A percentile compares a stretch with the other conserved stretches of the same genome.
These are phyloP conservation scores for Dysmachus trigonus DNA, from an alignment of 2,888 invertebrate species.

Conservation along the genomic window DNA sequence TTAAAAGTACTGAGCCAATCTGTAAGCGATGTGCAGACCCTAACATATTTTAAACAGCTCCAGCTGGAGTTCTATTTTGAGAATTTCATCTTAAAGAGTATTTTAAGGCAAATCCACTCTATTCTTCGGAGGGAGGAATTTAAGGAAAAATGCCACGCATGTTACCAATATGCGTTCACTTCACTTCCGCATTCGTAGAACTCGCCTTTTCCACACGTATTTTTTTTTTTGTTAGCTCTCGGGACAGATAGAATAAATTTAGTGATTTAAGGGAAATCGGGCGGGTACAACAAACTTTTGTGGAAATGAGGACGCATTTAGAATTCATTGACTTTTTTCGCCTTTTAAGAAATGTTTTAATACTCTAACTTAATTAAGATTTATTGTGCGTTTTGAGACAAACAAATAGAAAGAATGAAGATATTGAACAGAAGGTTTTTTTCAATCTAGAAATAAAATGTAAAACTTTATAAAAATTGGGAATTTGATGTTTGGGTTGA, in stretches of 20 bases:
- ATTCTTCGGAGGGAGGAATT: background rate
- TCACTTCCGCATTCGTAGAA: background rate
- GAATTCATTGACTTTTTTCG: background rate
- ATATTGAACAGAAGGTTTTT: too few species aligned
- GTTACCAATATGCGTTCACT: background rate
- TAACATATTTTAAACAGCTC: background rate
- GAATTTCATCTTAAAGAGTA: background rate
- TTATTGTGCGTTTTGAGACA: too few species aligned
- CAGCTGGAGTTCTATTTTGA: background rate
- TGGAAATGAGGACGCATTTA: background rate
- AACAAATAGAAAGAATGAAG: too few species aligned
- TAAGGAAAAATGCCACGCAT: background rate
- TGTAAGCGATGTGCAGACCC: background rate
- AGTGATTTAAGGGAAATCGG: background rate
- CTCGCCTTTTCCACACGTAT: background rate
- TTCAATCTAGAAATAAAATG: too few species aligned
- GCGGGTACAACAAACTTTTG: background rate
- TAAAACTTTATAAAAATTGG: too few species aligned
- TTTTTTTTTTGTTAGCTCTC: background rate
- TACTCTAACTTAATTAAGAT: too few species aligned
- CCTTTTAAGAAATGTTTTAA: background rate
- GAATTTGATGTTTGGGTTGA: too few species aligned
- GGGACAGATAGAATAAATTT: background rate
- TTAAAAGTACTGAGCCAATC: background rate
- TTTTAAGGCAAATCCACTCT: background rate